Evolutionary conservation across 2,113 vertebrate genomes (phyloP).

Genomic region (Misgurnus anguillicaudatus): DNA sequence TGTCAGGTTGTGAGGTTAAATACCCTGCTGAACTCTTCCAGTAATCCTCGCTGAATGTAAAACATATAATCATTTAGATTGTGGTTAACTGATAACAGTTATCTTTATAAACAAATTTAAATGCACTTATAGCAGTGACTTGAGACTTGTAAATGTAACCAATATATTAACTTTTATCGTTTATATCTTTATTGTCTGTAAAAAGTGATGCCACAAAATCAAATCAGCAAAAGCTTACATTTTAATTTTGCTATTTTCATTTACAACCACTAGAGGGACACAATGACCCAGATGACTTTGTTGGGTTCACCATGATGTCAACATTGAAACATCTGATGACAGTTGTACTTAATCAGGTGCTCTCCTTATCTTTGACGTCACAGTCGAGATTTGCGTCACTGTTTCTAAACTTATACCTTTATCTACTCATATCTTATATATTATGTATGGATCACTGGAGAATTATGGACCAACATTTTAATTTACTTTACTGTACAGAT

Average conservation of each 20-base stretch:
- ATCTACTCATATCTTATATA: not conserved
- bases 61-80: no score
- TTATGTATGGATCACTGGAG: not conserved
- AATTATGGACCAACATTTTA: not conserved
- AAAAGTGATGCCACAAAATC: no score
- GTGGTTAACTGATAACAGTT: no score
- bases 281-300: not conserved
- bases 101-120: no score
- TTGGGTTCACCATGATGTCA: not conserved
- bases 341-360: not conserved
- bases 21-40: no score
- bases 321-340: not conserved
- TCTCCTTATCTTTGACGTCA: not conserved
- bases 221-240: no score
- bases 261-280: not conserved
- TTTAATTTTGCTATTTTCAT: not conserved
- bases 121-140: no score
- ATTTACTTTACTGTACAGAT: not conserved
- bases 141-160: no score
- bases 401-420: not conserved
- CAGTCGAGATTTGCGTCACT: not conserved
- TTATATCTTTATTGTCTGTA: no score
- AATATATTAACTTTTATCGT: no score
- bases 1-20: conserved; percentile 29
- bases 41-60: no score